Base-by-base conservation (phyloP, 2,888 invertebrate species). In the Drosophila lutescens region DNA sequence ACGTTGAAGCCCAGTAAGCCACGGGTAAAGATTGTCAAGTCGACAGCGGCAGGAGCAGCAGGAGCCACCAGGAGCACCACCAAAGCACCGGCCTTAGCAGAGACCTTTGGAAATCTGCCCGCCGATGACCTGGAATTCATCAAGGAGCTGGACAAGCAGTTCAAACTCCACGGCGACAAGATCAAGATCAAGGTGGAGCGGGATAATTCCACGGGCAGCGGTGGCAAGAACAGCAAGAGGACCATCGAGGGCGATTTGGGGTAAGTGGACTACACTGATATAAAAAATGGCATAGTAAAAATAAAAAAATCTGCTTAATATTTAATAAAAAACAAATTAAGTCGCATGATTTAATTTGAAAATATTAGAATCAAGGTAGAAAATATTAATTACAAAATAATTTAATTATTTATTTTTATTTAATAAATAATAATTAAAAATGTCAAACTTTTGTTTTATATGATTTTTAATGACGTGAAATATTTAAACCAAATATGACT, bases 161-260 rank as follows among this genome's bases (percentile, higher is more conserved):
- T 92, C 62, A 91, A 91, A 60, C 32, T 90, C 17, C 91, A 92
- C 59, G 92, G 92, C 15, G 90, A 91, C 46, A 91, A 91, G 66
- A 86, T 92, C 30, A 92, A 91, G 77, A 90, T 92, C 67, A 92
- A 92, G 81, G 88, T 92, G 17, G 92, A 91, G 67, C 82, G 89
- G 30, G 91, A 89, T 34, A 92, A 92, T 69, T 65, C 85, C 13
- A 78, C 47, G 7, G 43, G 13, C 13, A 40, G 74, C 10, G 43
- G 73, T 8, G 49, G 77, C 20, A 90, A 90, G 46, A 91, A 86
- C 63, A 86, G 78, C 46, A 96, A 96, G 86, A 93, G 96, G 77
- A 96, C 96, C 0, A 95, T 96, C 13, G 95, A 96, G 75, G 94
- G 94, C 1, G 94, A 95, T 51, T 92, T 96, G 12, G 96, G 96